A percentile compares a stretch with the other conserved stretches of the same genome.
Conservation (phyloP, 2,113 vertebrate species). For the Paedocypris sp. region DNA sequence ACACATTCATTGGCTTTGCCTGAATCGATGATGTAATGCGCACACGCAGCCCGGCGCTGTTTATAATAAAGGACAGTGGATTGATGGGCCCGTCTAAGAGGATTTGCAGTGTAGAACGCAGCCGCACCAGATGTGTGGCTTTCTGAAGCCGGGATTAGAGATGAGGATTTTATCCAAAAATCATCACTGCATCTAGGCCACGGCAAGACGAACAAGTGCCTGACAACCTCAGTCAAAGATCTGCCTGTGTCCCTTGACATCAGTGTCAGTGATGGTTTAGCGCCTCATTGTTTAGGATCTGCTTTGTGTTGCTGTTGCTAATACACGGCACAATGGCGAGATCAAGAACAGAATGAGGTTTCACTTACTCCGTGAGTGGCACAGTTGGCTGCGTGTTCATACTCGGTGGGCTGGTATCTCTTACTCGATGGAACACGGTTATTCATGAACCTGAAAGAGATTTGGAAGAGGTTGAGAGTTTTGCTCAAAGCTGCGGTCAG, state of each 20-base stretch:
- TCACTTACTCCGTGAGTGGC: constrained; percentile 84
- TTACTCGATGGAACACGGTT: constrained; percentile 75
- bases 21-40: too few species aligned
- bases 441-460: constrained; percentile 81
- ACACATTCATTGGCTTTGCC: too few species aligned
- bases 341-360: too few species aligned
- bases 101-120: constrained; percentile 17
- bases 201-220: too few species aligned
- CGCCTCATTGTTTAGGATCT: too few species aligned
- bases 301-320: background rate
- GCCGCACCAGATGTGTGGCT: constrained; percentile 33
- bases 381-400: constrained; percentile 86
- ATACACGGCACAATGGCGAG: too few species aligned
- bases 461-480: background rate
- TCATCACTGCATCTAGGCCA: background rate
- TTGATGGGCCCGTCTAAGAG: constrained; percentile 27
- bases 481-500: too few species aligned
- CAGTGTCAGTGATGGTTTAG: too few species aligned
- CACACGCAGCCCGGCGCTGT: too few species aligned
- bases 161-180: constrained; percentile 28
- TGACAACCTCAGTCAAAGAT: too few species aligned
- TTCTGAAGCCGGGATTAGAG: constrained; percentile 27
- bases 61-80: background rate
- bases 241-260: too few species aligned
- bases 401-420: constrained; percentile 88